Evolutionary conservation across 2,113 vertebrate species (phyloP).

Genomic region (Chiloscyllium plagiosum): DNA sequence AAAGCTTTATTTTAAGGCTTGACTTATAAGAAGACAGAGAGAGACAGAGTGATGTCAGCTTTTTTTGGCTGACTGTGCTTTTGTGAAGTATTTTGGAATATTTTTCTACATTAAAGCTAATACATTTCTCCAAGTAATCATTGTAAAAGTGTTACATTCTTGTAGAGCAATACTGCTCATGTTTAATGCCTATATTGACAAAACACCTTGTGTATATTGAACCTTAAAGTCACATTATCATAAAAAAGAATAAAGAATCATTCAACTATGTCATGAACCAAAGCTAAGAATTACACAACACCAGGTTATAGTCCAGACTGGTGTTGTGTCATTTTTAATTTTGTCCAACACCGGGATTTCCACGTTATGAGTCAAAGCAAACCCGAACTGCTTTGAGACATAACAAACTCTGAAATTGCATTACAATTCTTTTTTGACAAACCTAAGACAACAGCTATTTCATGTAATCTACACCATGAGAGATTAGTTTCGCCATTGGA

Average conservation of each 20-base stretch:
- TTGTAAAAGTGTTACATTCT: neutral
- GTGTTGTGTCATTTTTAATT: no score
- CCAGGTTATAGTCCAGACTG: no score
- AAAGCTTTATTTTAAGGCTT: no score
- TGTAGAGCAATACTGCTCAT: neutral
- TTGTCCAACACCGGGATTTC: no score
- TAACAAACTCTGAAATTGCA: neutral
- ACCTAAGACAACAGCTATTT: neutral
- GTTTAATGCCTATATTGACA: neutral
- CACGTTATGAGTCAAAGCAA: neutral
- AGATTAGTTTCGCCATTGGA: neutral
- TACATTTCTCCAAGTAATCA: neutral
- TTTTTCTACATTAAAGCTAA: neutral
- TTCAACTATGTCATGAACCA: neutral
- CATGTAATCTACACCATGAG: neutral
- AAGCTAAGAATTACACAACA: no score
- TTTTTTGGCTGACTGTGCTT: neutral
- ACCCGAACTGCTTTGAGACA: neutral
- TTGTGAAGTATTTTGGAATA: neutral
- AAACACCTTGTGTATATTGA: neutral
- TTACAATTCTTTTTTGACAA: neutral
- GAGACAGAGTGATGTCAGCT: neutral
- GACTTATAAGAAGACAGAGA: neutral
- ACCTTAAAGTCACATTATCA: neutral
- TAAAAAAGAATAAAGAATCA: neutral